A percentile compares a stretch with the other conserved stretches of the same genome.
Conservation (phyloP, 1,140 invertebrate genomes). For the Lepidostoma basale region DNA sequence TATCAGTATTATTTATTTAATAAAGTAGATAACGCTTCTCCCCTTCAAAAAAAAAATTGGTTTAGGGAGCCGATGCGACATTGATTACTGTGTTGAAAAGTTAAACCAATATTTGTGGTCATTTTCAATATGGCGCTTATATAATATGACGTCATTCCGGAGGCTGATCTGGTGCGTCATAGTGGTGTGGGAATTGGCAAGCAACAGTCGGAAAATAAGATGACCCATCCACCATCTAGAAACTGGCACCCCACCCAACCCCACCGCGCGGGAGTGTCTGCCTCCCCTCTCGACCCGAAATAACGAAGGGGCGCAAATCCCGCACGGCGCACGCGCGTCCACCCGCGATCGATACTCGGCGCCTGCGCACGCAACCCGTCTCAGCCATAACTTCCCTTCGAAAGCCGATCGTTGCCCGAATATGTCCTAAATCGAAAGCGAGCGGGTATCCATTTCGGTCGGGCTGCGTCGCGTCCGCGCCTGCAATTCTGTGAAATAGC, state of each 20-base stretch:
- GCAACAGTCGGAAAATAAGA: slow-evolving; percentile 17
- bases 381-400: slow-evolving; percentile 12
- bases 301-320: not conserved
- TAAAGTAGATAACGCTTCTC: too few species aligned
- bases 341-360: not conserved
- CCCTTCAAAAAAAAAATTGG: too few species aligned
- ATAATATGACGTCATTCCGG: not conserved
- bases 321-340: slow-evolving; percentile 4
- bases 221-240: slow-evolving; percentile 20
- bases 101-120: too few species aligned
- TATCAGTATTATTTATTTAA: too few species aligned
- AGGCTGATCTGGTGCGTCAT: slow-evolving; percentile 10
- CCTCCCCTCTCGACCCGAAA: not conserved
- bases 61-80: too few species aligned
- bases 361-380: too few species aligned
- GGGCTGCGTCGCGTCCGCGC: not conserved
- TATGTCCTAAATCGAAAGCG: slow-evolving; percentile 2
- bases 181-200: slow-evolving; percentile 19
- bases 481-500: not conserved
- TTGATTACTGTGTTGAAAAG: too few species aligned
- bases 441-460: not conserved
- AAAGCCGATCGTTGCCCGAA: slow-evolving; percentile 8
- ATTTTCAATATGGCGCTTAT: too few species aligned
- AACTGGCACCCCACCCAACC: not conserved
- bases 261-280: not conserved